Conservation (phyloP, 1,140 invertebrate genomes). For the Atta cephalotes region DNA sequence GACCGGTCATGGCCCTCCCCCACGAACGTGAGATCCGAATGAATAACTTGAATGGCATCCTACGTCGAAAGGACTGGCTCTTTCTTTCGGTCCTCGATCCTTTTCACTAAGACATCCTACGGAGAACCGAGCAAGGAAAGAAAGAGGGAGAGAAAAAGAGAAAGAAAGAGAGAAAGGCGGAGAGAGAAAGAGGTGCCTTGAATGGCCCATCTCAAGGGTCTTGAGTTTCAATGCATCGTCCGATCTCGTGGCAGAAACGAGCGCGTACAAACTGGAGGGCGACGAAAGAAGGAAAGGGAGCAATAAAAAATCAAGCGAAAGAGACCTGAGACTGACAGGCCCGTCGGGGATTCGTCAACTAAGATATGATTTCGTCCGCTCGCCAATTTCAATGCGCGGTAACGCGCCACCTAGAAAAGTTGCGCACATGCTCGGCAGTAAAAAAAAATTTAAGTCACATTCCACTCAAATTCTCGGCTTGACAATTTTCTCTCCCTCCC, state of each 20-base stretch:
- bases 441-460: slow-evolving; percentile 33
- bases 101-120: slow-evolving; percentile 66
- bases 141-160: not conserved
- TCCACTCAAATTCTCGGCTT: slow-evolving; percentile 1
- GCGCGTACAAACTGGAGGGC: slow-evolving; percentile 27
- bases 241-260: slow-evolving; percentile 66
- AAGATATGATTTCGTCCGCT: slow-evolving; percentile 56
- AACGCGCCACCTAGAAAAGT: slow-evolving; percentile 23
- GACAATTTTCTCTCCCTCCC: not conserved
- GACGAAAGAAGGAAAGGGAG: not conserved
- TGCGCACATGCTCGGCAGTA: slow-evolving; percentile 32
- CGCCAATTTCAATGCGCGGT: slow-evolving; percentile 48
- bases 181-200: slow-evolving; percentile 55
- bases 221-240: slow-evolving; percentile 79
- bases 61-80: slow-evolving; percentile 56
- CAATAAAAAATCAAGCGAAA: slow-evolving; percentile 52
- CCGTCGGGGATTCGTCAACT: slow-evolving; percentile 63
- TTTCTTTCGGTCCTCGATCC: slow-evolving; percentile 63
- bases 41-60: slow-evolving; percentile 73
- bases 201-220: slow-evolving; percentile 76
- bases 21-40: slow-evolving; percentile 61
- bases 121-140: slow-evolving; percentile 14
- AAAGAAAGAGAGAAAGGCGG: not conserved
- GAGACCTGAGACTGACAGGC: slow-evolving; percentile 63
- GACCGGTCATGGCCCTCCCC: slow-evolving; percentile 37